Base-by-base conservation (phyloP, 2,113 vertebrate species). In the Strix uralensis region DNA sequence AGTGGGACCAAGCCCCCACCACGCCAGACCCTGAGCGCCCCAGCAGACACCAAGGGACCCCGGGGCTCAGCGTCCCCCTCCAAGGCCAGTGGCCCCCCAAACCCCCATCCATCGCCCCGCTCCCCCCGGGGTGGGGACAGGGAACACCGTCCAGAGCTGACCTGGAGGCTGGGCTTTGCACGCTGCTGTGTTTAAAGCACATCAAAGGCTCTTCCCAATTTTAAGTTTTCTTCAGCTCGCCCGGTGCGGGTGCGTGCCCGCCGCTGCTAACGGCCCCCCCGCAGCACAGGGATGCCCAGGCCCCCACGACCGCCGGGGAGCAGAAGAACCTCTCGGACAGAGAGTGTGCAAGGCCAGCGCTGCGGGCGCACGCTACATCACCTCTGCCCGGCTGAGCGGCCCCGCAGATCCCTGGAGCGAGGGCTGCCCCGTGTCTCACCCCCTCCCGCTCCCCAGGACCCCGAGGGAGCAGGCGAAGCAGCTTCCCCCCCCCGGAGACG, bases 231-330 rank as follows among this genome's bases (percentile, higher is more conserved):
- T 30, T 73, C 42, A 34, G 47, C 12, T 62, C 29, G 46, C 12
- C 42, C 42, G 22, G 4, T 15, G 15, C 5, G 0, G 0, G 25
- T 8, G n/a, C 0, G 1, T 18, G 38, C 15, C 7, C 7, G 2
- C 67, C 19, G 34, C 65, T 70, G 44, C n/a, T 8, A 46, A 34
- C 4, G 1, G 21, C 4, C 1, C 7, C 67, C 29, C 54, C 11
- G 12, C 15, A 59, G 38, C 70, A 82, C 36, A 20, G 70, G 42
- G 58, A 81, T 7, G 5, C 23, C 20, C 2, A 0, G 46, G 59
- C 54, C 36, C 13, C 36, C 65, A 4, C 25, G 25, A 0, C 32
- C 49, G 36, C 38, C 44, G 16, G 40, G 63, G 26, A 78, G 58
- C 44, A 77, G n/a, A 36, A 12, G 17, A 54, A 57, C 3, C 2